Base-by-base conservation (phyloP, 2,888 invertebrate genomes). In the Ophion slaviceki region DNA sequence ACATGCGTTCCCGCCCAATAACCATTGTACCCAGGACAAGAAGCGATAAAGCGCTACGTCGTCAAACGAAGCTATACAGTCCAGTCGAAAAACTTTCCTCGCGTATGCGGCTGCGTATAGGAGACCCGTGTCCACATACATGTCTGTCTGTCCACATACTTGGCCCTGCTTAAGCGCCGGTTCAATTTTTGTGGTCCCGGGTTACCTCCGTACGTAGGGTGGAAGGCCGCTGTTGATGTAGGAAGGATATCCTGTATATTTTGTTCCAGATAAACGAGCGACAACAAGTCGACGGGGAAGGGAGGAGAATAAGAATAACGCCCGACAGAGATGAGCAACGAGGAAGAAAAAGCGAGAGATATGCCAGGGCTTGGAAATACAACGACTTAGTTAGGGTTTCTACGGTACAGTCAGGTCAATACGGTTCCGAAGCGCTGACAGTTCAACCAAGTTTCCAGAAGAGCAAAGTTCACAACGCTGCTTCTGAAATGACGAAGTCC, bases 1-100 rank as follows among this genome's bases (percentile, higher is more conserved):
- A 74, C 74, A 57, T 57, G 45, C 28, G 59, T 70, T 67, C 72
- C 80, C 74, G 66, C n/a, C 67, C 75, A 32, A 75, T 64, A 67
- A 67, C 66, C 67, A 57, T 77, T 77, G 76, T 77, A 67, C 67
- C 57, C 64, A 53, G 75, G 75, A 75, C 72, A 74, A 67, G 66
- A 61, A 59, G 57, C 32, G 62, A 57, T 72, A 64, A 80, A 67
- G 72, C 64, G 64, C 67, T 53, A 59, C 32, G 67, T 74, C 64
- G 67, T 70, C 79, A 20, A 78, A 72, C 71, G 71, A 72, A 53
- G 14, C 32, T 62, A 36, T 61, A 83, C 67, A 80, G 72, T 85
- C 80, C 45, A 57, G 78, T 53, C 72, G 61, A 67, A 74, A 72
- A 76, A 68, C 59, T n/a, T 59, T 11, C 6, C 20, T 72, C 17